Percentiles rank a stretch among this genome's conserved stretches.
Conservation (phyloP, 2,888 invertebrate species). For the Polymixis lichenea region DNA sequence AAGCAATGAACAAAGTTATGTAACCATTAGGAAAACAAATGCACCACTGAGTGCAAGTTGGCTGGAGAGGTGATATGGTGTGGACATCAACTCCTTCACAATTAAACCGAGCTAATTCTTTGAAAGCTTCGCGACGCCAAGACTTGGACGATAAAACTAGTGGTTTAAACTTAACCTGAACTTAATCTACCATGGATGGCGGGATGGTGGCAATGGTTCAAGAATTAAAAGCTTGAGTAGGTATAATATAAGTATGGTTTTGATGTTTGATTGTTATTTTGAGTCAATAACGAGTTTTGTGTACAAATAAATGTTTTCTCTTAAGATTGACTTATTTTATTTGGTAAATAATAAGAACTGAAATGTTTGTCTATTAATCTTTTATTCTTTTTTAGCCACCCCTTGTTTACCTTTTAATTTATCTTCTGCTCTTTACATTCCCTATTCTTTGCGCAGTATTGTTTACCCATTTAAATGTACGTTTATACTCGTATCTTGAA, state of each 20-base stretch:
- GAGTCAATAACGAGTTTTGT: background rate
- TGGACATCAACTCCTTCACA: constrained; percentile 64
- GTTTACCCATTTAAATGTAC: background rate
- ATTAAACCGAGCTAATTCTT: constrained; percentile 73
- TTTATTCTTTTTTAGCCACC: background rate
- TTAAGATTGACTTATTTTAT: background rate
- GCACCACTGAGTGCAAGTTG: constrained; percentile 28
- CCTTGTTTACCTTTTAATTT: background rate
- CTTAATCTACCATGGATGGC: constrained; percentile 45
- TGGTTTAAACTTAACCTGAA: constrained; percentile 56
- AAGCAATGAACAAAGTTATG: constrained; percentile 13
- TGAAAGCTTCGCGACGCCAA: constrained; percentile 66
- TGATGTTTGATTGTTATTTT: background rate
- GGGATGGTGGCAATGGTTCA: background rate
- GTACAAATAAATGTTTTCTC: no score
- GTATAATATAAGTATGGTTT: background rate
- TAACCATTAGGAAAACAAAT: constrained; percentile 54
- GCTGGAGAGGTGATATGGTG: constrained; percentile 55
- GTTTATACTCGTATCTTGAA: background rate
- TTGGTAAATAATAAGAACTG: background rate
- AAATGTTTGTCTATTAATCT: no score
- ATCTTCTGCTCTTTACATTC: background rate
- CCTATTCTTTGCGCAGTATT: background rate
- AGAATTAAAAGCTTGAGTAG: background rate
- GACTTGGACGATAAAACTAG: constrained; percentile 63